Conservation (phyloP, 2,797 vertebrate genomes). For the Phataginus tricuspis region DNA sequence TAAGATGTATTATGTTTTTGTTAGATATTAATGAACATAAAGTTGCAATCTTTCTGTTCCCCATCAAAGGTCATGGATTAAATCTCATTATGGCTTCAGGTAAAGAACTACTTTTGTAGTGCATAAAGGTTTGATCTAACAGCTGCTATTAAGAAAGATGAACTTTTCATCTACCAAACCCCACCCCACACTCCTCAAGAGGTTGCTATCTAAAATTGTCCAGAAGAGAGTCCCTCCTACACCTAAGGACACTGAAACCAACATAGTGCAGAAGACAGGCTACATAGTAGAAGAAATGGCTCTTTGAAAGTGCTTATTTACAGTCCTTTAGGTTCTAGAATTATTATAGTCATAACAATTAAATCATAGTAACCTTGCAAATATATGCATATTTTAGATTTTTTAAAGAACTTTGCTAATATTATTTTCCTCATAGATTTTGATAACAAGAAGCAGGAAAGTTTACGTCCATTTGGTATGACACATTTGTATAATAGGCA, state of each 20-base stretch:
- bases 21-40: background rate
- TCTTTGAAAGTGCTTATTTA: background rate
- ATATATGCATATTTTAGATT: background rate
- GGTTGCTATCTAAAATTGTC: background rate
- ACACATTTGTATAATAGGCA: background rate
- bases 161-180: background rate
- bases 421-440: background rate
- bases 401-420: background rate
- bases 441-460: background rate
- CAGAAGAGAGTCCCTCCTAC: background rate
- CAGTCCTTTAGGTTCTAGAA: background rate
- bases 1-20: background rate
- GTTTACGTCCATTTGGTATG: background rate
- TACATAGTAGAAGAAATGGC: background rate
- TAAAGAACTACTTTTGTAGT: background rate
- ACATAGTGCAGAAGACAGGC: background rate
- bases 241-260: background rate
- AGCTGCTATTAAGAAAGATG: background rate
- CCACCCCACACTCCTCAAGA: no score
- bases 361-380: slow-evolving; percentile 6
- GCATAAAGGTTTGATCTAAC: background rate
- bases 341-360: background rate
- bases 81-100: background rate
- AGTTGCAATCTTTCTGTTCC: background rate
- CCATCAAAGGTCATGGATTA: background rate